Evolutionary conservation across 2,797 vertebrate species (phyloP).

Genomic region (Sebastes diploproa): DNA sequence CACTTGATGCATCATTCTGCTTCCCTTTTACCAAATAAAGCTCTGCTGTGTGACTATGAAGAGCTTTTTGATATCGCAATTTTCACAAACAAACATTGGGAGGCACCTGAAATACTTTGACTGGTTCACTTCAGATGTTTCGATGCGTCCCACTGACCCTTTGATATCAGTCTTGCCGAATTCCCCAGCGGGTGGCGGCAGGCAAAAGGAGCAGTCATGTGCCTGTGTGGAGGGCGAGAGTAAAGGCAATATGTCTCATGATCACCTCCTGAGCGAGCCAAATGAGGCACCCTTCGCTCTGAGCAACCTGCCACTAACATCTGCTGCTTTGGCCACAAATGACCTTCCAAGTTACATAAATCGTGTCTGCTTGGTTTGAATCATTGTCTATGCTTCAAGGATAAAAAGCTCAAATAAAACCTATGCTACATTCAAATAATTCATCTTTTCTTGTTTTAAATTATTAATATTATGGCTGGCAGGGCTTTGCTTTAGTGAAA

Average conservation of each 20-base stretch:
- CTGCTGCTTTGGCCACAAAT: slow-evolving; percentile 70
- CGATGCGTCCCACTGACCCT: slow-evolving; percentile 28
- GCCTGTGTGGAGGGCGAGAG: slow-evolving; percentile 48
- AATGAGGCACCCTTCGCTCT: slow-evolving; percentile 71
- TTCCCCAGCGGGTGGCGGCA: slow-evolving; percentile 16
- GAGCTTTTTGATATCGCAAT: neutral
- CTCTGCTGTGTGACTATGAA: neutral
- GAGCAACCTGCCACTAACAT: slow-evolving; percentile 79
- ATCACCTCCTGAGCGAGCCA: slow-evolving; percentile 73
- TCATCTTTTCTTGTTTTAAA: neutral
- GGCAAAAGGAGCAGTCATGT: slow-evolving; percentile 33
- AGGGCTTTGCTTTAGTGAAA: slow-evolving; percentile 18
- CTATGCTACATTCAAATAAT: neutral
- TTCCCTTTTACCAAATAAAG: slow-evolving; percentile 19
- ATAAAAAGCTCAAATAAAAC: neutral
- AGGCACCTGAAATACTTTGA: neutral
- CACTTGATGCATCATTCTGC: slow-evolving; percentile 8
- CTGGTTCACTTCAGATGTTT: slow-evolving; percentile 12
- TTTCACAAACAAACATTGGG: neutral
- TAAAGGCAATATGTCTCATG: slow-evolving; percentile 73
- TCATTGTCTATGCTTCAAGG: neutral
- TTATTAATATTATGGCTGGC: neutral
- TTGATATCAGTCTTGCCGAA: slow-evolving; percentile 26
- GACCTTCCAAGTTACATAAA: slow-evolving; percentile 35
- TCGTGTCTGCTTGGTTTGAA: slow-evolving; percentile 15